These are phyloP conservation scores for Podarcis cretensis DNA, from an alignment of 2,113 vertebrate genomes.

Conservation along the genomic window DNA sequence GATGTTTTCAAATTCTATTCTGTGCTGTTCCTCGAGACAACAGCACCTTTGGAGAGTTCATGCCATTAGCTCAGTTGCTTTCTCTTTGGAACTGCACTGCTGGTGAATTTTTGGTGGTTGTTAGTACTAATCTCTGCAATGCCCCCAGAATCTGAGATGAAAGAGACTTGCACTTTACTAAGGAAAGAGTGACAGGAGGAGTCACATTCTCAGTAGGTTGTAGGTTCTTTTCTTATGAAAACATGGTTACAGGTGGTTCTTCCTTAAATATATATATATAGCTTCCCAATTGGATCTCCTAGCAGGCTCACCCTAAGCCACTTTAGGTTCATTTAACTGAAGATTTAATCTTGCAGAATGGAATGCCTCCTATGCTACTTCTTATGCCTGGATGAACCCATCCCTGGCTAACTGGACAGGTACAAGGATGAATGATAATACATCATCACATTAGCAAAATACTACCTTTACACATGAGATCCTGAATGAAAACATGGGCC, in stretches of 20 bases:
- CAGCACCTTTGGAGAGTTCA: neutral
- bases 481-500: slow-evolving; percentile 21
- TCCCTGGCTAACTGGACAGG: slow-evolving; percentile 55
- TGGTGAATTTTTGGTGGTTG: neutral
- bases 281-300: slow-evolving; percentile 11
- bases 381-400: slow-evolving; percentile 47
- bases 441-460: slow-evolving; percentile 47
- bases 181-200: neutral
- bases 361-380: slow-evolving; percentile 47
- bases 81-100: neutral
- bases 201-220: neutral
- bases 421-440: slow-evolving; percentile 54
- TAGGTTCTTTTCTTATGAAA: neutral
- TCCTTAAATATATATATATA: slow-evolving; percentile 8
- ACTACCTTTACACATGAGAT: slow-evolving; percentile 21
- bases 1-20: neutral
- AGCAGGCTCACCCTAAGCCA: slow-evolving; percentile 39
- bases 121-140: neutral
- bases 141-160: neutral
- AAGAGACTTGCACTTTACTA: neutral
- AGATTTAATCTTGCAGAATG: slow-evolving; percentile 65
- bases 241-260: neutral
- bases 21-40: neutral
- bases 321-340: slow-evolving; percentile 60
- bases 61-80: neutral